These are phyloP conservation scores for Caenorhabditis macrosperma DNA, from an alignment of 2,888 invertebrate genomes.

Conservation along the genomic window DNA sequence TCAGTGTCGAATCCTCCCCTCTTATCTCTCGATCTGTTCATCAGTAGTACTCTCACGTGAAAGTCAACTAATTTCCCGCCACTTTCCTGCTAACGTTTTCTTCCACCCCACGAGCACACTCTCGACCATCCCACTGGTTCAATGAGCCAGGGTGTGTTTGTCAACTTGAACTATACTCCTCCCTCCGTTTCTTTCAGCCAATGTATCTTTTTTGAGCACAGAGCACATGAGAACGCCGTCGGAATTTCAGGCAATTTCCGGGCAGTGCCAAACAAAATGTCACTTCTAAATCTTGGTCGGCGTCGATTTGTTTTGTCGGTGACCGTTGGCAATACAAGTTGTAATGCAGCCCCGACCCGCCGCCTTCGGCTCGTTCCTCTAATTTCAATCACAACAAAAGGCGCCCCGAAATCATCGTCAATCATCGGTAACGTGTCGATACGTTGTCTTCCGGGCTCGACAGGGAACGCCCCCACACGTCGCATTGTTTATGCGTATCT, in stretches of 20 bases:
- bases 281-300: not conserved
- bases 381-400: constrained; percentile 44
- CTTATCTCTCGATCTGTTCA: constrained; percentile 13
- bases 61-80: constrained; percentile 39
- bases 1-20: not conserved
- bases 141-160: constrained; percentile 44
- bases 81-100: constrained; percentile 42
- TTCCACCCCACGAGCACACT: constrained; percentile 37
- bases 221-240: constrained; percentile 2
- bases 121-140: constrained; percentile 42
- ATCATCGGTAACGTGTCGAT: constrained; percentile 52
- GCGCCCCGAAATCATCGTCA: constrained; percentile 25
- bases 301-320: constrained; percentile 21
- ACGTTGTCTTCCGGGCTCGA: constrained; percentile 24
- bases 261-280: not conserved
- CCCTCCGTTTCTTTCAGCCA: constrained; percentile 2
- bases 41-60: constrained; percentile 36
- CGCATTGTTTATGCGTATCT: constrained; percentile 44
- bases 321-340: constrained; percentile 14
- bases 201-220: not conserved
- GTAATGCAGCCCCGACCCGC: constrained; percentile 16
- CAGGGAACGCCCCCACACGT: constrained; percentile 15
- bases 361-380: constrained; percentile 22
- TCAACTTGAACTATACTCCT: constrained; percentile 40
- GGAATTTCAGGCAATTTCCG: constrained; percentile 44